Conservation (phyloP, 2,797 vertebrate species). For the Salarias fasciatus region DNA sequence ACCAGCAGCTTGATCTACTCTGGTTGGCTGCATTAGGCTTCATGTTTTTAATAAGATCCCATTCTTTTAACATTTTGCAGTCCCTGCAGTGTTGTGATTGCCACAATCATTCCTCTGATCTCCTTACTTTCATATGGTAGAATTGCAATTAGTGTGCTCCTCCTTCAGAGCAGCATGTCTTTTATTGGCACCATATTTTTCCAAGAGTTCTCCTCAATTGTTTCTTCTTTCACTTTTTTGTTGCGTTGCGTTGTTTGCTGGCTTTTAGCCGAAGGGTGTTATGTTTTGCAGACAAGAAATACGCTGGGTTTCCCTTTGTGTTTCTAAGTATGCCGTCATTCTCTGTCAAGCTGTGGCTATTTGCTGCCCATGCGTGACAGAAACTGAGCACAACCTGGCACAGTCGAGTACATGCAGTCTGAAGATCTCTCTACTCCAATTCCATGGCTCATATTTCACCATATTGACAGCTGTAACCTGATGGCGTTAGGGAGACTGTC, state of each 20-base stretch:
- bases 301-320: conserved; percentile 1
- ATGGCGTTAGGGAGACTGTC: too few species aligned
- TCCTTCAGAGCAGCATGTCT: neutral
- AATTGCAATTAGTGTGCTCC: conserved; percentile 6
- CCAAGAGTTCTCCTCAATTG: neutral
- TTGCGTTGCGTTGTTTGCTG: neutral
- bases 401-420: too few species aligned
- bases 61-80: conserved; percentile 12
- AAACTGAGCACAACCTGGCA: too few species aligned
- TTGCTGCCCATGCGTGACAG: neutral
- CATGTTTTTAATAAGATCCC: conserved; percentile 27
- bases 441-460: too few species aligned
- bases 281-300: conserved; percentile 6
- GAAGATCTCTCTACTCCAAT: too few species aligned
- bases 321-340: neutral
- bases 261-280: neutral
- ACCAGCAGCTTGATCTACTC: conserved; percentile 29
- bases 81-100: conserved; percentile 9
- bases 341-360: neutral
- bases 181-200: neutral
- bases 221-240: conserved; percentile 4
- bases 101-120: conserved; percentile 9
- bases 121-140: conserved; percentile 7
- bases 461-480: too few species aligned
- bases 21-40: conserved; percentile 13